Conservation (phyloP, 2,797 vertebrate genomes). For the Alauda arvensis region DNA sequence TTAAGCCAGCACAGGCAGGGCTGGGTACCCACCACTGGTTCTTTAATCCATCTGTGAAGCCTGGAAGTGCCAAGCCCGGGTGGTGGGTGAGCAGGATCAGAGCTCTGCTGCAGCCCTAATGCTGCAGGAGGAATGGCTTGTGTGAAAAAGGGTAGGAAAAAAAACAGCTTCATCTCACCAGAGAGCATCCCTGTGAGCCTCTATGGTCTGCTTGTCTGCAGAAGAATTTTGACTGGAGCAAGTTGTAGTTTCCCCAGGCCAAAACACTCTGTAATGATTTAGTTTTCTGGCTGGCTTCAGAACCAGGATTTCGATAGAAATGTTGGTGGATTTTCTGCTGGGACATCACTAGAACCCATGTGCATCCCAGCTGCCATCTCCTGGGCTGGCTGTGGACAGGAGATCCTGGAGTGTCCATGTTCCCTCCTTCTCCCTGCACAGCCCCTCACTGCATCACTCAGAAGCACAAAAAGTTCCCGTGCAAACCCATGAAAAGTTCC, state of each 20-base stretch:
- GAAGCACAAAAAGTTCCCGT: background rate
- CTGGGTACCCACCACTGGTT: background rate
- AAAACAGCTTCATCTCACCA: background rate
- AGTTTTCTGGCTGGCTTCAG: background rate
- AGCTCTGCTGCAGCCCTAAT: background rate
- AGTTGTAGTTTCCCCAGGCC: background rate
- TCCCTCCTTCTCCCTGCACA: background rate
- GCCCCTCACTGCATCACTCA: background rate
- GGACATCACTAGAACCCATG: rapidly evolving
- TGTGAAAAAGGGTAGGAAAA: background rate
- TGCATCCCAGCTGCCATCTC: background rate
- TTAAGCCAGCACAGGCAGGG: background rate
- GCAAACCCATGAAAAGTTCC: background rate
- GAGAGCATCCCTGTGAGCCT: background rate
- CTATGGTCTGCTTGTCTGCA: background rate
- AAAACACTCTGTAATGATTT: background rate
- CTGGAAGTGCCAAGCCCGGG: background rate
- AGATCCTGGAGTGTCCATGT: rapidly evolving
- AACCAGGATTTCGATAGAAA: background rate
- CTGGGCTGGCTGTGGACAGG: background rate
- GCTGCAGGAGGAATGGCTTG: background rate
- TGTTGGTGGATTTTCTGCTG: background rate
- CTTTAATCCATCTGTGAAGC: background rate
- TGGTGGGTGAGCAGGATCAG: background rate
- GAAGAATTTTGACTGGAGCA: background rate